Base-by-base conservation (phyloP, 1,140 invertebrate species). In the Agraylea sexmaculata region DNA sequence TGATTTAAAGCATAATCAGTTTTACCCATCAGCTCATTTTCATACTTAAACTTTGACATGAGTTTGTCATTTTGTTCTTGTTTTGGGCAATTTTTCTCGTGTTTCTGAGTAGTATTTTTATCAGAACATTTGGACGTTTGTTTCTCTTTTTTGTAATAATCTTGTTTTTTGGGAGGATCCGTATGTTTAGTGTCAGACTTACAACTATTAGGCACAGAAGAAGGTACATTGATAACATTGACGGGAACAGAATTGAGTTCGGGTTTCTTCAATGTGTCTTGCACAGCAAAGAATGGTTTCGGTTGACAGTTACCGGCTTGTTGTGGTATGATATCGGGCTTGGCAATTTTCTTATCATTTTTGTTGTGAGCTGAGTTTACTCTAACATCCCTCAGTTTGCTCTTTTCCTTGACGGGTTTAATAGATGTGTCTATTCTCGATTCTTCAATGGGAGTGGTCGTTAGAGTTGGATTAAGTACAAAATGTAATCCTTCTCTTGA, bases 1-100 rank as follows among this genome's bases (percentile, higher is more conserved):
- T 73, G 68, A 49, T 75, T 73, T 55, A 76, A 68, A 0, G 66
- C 57, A 44, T 67, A 70, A 34, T 69, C 67, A 0, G 64, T 53
- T 51, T 68, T 70, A 1, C 67, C 62, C 3, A 71, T 51, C 8
- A 71, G 41, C 37, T 73, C 69, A 39, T 62, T 67, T 29, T 71
- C 65, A 40, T 66, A 66, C 33, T 66, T 66, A 23, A 73, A 70
- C 50, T 73, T 72, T 1, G 69, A 59, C 19, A 69, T 35, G 50
- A 68, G 62, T 51, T 69, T 69, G 39, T 70, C 67, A 32, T 53
- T 59, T 35, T 64, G 62, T 30, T 68, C 63, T 4, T 51, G 37
- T 43, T 66, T 68, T 0, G 59, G 40, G 25, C 62, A 66, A 25
- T 47, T 56, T 33, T 64, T 66, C 31, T 68, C 66, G 30, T 66